A percentile compares a stretch with the other conserved stretches of the same genome.
Conservation (phyloP, 2,113 vertebrate species). For the Phycodurus eques region DNA sequence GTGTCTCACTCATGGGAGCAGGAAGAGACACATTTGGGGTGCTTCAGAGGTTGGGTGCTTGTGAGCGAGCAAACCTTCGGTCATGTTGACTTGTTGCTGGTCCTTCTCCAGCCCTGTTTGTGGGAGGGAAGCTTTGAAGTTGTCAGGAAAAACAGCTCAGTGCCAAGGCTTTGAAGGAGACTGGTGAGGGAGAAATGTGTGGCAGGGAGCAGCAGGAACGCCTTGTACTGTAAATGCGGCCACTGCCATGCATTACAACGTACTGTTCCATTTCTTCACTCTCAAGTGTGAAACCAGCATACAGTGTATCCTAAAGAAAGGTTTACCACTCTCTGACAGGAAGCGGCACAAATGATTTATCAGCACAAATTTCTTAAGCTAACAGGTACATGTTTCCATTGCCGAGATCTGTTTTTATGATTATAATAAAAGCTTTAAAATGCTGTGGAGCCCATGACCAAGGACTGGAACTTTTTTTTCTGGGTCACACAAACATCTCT, state of each 20-base stretch:
- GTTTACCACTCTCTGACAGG: neutral
- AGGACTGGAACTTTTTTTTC: too few species aligned
- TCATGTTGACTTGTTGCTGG: constrained; percentile 58
- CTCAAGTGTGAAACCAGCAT: neutral
- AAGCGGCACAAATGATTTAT: neutral
- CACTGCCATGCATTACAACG: constrained; percentile 15
- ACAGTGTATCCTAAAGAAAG: neutral
- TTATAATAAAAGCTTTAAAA: too few species aligned
- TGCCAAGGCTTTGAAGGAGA: constrained; percentile 58
- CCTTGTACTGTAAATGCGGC: constrained; percentile 49
- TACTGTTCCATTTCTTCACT: neutral
- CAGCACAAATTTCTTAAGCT: neutral
- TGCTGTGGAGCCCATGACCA: too few species aligned
- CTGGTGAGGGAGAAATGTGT: constrained; percentile 29
- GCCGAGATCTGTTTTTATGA: neutral
- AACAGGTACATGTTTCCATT: neutral
- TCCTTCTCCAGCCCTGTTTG: constrained; percentile 33
- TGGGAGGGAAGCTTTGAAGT: constrained; percentile 65
- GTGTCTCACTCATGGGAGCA: constrained; percentile 23
- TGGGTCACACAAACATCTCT: too few species aligned
- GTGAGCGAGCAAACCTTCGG: constrained; percentile 45
- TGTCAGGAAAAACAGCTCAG: constrained; percentile 47
- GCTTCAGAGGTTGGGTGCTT: constrained; percentile 9
- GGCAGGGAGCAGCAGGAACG: constrained; percentile 35
- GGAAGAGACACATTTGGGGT: neutral